phyloP scores from a whole-genome alignment of 2,888 invertebrate genomes.

The Anoncus sp. region DNA sequence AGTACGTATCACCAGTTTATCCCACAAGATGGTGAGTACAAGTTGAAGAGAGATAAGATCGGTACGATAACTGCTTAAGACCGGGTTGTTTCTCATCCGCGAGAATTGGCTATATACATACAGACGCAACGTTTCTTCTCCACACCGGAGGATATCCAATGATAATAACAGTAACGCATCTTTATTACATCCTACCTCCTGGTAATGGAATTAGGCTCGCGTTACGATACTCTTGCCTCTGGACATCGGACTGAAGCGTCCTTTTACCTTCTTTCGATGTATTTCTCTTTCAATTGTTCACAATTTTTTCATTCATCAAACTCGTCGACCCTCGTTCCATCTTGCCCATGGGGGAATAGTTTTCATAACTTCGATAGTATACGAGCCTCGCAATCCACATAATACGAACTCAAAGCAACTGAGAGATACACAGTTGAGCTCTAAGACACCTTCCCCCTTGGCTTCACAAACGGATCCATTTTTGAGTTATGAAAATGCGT shows the following conservation, averaged over 20 bases:
- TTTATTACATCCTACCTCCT: slow-evolving; percentile 68
- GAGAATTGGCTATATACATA: slow-evolving; percentile 54
- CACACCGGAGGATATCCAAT: slow-evolving; percentile 54
- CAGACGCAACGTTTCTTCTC: slow-evolving; percentile 25
- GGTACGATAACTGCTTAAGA: slow-evolving; percentile 54
- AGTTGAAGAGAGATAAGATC: slow-evolving; percentile 61
- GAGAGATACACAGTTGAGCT: neutral
- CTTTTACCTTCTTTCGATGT: slow-evolving; percentile 7
- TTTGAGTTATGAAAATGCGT: slow-evolving; percentile 44
- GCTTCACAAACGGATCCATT: slow-evolving; percentile 22
- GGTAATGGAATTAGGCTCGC: slow-evolving; percentile 75
- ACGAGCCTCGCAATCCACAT: neutral
- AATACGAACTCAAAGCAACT: neutral
- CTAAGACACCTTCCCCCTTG: neutral
- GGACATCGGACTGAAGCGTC: neutral
- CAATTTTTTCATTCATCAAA: slow-evolving; percentile 37
- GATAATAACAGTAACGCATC: slow-evolving; percentile 74
- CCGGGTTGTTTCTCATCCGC: slow-evolving; percentile 28
- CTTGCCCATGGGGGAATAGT: slow-evolving; percentile 19
- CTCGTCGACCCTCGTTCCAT: slow-evolving; percentile 2
- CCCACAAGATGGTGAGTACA: slow-evolving; percentile 38
- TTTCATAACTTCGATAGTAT: slow-evolving; percentile 36
- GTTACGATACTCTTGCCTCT: slow-evolving; percentile 36
- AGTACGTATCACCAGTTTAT: slow-evolving; percentile 43
- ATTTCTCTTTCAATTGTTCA: slow-evolving; percentile 3